A percentile compares a stretch with the other conserved stretches of the same genome.
phyloP scores from a whole-genome alignment of 2,888 invertebrate genomes.

The Macrosiphum euphorbiae region DNA sequence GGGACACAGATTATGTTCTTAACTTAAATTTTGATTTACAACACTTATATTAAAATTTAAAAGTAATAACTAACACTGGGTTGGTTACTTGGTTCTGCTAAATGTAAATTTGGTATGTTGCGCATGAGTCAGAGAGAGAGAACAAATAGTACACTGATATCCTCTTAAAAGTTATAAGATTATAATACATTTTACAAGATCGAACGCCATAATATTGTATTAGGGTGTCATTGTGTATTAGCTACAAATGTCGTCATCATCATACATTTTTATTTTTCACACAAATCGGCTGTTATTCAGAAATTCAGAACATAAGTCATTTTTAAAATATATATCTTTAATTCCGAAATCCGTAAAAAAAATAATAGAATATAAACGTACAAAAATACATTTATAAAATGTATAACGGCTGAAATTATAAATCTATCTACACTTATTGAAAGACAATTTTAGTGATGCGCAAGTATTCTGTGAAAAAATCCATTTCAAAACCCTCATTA shows the following conservation, averaged over 20 bases:
- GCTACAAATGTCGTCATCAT: not conserved
- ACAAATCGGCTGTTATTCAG: not conserved
- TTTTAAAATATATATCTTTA: not conserved
- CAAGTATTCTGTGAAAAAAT: not conserved
- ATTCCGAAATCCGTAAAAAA: not conserved
- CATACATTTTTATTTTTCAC: not conserved
- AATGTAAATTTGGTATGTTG: too few species aligned
- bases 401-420: not conserved
- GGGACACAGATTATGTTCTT: too few species aligned
- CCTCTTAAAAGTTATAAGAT: not conserved
- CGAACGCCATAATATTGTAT: not conserved
- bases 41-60: too few species aligned
- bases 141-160: too few species aligned
- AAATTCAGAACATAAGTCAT: not conserved
- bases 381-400: not conserved
- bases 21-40: too few species aligned
- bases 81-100: too few species aligned
- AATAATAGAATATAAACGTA: not conserved
- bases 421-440: not conserved
- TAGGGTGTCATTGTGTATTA: not conserved
- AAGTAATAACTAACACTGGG: too few species aligned
- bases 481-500: not conserved
- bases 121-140: too few species aligned
- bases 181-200: not conserved
- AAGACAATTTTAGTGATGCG: not conserved